Percentiles rank a stretch among this genome's conserved stretches.
phyloP scores from a whole-genome alignment of 2,888 invertebrate species.

The Rhyacophila evoluta region DNA sequence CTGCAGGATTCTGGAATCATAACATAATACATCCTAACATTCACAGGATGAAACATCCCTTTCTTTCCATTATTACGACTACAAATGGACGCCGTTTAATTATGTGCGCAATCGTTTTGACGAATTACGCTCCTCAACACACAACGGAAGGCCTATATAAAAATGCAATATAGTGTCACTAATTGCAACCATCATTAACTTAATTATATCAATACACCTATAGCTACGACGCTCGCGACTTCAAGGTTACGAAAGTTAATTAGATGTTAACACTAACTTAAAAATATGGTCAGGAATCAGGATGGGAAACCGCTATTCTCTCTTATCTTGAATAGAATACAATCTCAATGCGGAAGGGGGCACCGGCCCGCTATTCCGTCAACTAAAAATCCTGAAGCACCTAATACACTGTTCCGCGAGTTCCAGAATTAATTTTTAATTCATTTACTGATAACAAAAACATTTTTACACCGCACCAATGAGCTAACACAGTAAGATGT shows the following conservation, averaged over 20 bases:
- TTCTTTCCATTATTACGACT: background rate
- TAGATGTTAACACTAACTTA: conserved; percentile 36
- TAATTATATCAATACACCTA: conserved; percentile 41
- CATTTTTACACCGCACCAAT: conserved; percentile 51
- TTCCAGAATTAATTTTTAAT: conserved; percentile 43
- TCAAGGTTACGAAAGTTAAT: conserved; percentile 31
- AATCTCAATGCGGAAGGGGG: background rate
- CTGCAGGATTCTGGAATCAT: conserved; percentile 10
- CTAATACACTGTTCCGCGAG: conserved; percentile 5
- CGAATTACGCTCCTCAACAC: background rate
- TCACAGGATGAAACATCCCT: background rate
- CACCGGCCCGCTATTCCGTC: background rate
- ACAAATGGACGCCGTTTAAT: background rate
- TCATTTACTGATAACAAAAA: conserved; percentile 42
- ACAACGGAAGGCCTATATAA: conserved; percentile 29
- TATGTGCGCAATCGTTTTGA: background rate
- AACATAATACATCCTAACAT: background rate
- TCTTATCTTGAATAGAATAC: conserved; percentile 5
- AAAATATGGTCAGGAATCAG: conserved; percentile 37
- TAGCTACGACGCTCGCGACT: conserved; percentile 29
- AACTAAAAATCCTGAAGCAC: conserved; percentile 16
- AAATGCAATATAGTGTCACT: conserved; percentile 34
- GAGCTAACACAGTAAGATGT: conserved; percentile 42
- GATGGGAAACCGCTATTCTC: conserved; percentile 29
- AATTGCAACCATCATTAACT: conserved; percentile 38